These are phyloP conservation scores for Festucalex cinctus DNA, from an alignment of 2,113 vertebrate species.

Conservation along the genomic window DNA sequence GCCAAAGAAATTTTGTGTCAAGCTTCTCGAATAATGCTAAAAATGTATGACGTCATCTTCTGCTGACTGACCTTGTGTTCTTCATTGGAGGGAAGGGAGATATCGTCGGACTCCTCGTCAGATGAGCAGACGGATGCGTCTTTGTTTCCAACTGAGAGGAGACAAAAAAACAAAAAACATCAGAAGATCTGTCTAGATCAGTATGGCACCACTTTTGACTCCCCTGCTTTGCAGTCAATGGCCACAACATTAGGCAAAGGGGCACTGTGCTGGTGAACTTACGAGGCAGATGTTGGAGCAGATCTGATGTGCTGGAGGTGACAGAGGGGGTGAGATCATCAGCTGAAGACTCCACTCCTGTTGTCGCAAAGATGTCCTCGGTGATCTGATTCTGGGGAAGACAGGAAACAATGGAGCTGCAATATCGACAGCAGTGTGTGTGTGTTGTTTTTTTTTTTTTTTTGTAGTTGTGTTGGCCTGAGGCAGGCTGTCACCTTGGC, in stretches of 20 bases:
- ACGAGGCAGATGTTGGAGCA: slow-evolving; percentile 75
- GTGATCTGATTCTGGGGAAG: slow-evolving; percentile 80
- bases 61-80: slow-evolving; percentile 82
- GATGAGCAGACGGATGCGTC: slow-evolving; percentile 75
- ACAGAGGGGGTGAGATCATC: slow-evolving; percentile 85
- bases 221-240: not conserved
- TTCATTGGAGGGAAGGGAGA: slow-evolving; percentile 80
- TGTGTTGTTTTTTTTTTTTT: not conserved
- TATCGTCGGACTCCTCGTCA: slow-evolving; percentile 82
- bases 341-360: slow-evolving; percentile 82
- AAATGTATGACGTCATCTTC: not conserved
- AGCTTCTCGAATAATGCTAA: not conserved
- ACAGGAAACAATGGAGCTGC: not conserved
- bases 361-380: slow-evolving; percentile 84
- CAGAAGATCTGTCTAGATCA: too few species aligned
- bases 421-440: not conserved
- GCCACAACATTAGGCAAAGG: not conserved
- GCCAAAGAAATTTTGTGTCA: slow-evolving; percentile 1
- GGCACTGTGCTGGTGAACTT: not conserved
- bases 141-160: slow-evolving; percentile 73
- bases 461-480: not conserved
- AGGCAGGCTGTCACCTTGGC: slow-evolving; percentile 79
- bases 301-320: slow-evolving; percentile 82
- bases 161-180: slow-evolving; percentile 10
- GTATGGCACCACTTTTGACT: not conserved